Evolutionary conservation across 2,797 vertebrate genomes (phyloP), one percentile per base, ranked within the genome.

Genomic region (Atherinosoma microstoma): DNA sequence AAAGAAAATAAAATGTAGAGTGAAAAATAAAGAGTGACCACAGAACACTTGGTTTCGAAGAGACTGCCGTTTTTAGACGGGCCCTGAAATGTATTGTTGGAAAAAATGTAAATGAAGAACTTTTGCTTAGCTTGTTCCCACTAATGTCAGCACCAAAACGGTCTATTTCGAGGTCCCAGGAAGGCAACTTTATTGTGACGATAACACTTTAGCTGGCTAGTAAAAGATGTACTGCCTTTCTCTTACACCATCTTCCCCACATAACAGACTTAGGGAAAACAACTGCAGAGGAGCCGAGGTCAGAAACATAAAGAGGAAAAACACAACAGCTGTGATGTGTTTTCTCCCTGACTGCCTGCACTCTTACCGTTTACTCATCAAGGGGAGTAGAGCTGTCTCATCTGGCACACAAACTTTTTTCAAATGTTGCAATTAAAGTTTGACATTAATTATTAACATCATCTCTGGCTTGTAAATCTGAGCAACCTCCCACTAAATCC

Each of bases 291-390:
- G 60, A 36, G 78, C 9, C 49, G 62, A 76, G 68, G 71, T 88
- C 76, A 75, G 74, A 82, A 56, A 65, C 63, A 84, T 75, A 61
- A 81, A 77, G 27, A 54, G 51, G 69, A 83, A 76, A 64, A 80
- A 82, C 69, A 79, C 58, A 36, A 64, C 67, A 65, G 75, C 65
- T 53, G 9, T 58, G 42, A 45, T 24, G 6, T 12, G 30, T 69
- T 67, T 60, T 53, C 54, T 75, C 20, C 10, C 1, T 40, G 35
- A 57, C 60, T 45, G 34, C 54, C 54, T 54, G 35, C 20, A 61
- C 57, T 29, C 3, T 47, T 34, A 35, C 69, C 60, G 30, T 40
- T 42, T 58, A 56, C 54, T 51, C 3, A 65, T 76, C 18, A 63
- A 60, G 35, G 35, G 60, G 66, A 77, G 58, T 1, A 6, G 54